Percentiles rank a stretch among this genome's conserved stretches.
phyloP scores from a whole-genome alignment of 1,140 invertebrate genomes.

The Bicyclus anynana region DNA sequence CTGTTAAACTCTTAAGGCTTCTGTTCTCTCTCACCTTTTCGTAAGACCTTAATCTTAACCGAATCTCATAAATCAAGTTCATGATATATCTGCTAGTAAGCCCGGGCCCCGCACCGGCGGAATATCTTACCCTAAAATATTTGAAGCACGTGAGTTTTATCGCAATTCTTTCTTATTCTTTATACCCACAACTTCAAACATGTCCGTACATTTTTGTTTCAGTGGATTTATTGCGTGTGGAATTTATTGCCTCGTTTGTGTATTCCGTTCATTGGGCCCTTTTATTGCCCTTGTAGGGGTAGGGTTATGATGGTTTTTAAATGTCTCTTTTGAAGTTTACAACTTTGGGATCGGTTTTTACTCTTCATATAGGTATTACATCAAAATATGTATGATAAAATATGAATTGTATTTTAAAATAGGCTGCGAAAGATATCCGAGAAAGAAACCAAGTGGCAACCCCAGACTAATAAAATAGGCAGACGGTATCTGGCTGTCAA shows the following conservation, averaged over 20 bases:
- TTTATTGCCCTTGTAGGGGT: too few species aligned
- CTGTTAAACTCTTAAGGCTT: not conserved
- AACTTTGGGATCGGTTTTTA: too few species aligned
- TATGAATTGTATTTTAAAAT: too few species aligned
- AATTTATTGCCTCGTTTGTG: not conserved
- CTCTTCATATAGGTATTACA: too few species aligned
- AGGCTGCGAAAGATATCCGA: too few species aligned
- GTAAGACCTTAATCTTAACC: not conserved
- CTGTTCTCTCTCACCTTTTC: not conserved
- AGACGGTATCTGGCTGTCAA: too few species aligned
- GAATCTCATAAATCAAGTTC: not conserved
- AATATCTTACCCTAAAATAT: slow-evolving; percentile 15
- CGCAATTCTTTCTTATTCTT: slow-evolving; percentile 4
- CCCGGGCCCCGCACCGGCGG: not conserved
- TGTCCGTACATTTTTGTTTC: not conserved
- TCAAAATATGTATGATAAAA: too few species aligned
- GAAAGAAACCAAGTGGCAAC: too few species aligned
- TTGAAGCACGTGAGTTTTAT: slow-evolving; percentile 19
- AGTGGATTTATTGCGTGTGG: not conserved
- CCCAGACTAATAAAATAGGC: too few species aligned
- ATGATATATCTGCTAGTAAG: slow-evolving; percentile 18
- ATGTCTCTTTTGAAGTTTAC: too few species aligned
- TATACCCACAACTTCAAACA: not conserved
- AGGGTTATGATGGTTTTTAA: too few species aligned
- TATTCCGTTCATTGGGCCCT: not conserved